Evolutionary conservation across 2,888 invertebrate species (phyloP), one percentile per base, ranked within the genome.

Genomic region (Arge pagana): DNA sequence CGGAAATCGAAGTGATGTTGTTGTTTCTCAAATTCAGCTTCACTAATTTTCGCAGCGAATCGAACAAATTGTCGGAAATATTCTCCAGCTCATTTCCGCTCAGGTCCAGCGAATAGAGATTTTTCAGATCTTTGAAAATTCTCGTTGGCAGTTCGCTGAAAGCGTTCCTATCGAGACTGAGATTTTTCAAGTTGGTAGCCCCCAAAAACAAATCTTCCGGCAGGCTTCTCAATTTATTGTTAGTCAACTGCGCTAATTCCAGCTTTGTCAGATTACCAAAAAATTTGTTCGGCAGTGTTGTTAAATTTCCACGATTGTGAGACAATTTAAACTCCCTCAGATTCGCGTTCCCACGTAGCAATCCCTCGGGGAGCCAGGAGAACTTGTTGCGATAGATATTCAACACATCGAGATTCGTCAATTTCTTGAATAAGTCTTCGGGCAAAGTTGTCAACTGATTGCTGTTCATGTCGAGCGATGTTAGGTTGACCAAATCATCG

Each of bases 321-420:
- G 54, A 52, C 5, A 71, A 21, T 13, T 52, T 53, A 6, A 87
- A 77, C n/a, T 72, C 77, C 48, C 76, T 74, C 37, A 88, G 71
- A 59, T 82, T 78, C 13, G 70, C 72, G 63, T 84, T 87, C 52
- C 79, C 76, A 51, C 71, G 71, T 59, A 88, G 84, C 36, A 88
- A 74, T 58, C 81, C 81, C 50, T 77, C 77, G 3, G 88, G 87
- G 49, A 89, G 65, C n/a, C 80, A 73, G 3, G 79, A 78, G 58
- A 89, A 85, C 60, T 83, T 82, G 66, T 89, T 90, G n/a, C 79
- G 80, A 67, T 82, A 84, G 55, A 92, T 77, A 67, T 86, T 85
- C 35, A 93, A 74, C 54, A 79, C 80, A 56, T 79, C 81, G 35
- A 90, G 76, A 66, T 85, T 85, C 23, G 74, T 77, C 49, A 89